phyloP scores from a whole-genome alignment of 2,888 invertebrate genomes.

The Chromoteleia sp. region DNA sequence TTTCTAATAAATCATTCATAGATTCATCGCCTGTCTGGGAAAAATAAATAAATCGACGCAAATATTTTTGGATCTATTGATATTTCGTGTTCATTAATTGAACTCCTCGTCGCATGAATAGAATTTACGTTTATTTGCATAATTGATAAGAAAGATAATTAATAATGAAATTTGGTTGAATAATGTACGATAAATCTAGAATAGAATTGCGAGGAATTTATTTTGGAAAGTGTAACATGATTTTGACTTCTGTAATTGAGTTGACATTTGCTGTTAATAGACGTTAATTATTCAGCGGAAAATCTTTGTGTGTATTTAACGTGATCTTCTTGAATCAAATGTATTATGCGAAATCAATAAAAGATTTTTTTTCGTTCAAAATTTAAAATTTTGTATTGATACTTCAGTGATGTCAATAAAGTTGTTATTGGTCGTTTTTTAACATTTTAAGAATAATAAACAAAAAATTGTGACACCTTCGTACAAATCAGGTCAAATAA shows the following conservation, averaged over 20 bases:
- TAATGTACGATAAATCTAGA: constrained; percentile 3
- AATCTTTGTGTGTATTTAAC: constrained; percentile 33
- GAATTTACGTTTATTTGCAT: constrained; percentile 3
- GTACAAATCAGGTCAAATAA: too few species aligned
- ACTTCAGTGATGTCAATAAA: too few species aligned
- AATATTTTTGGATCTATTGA: constrained; percentile 41
- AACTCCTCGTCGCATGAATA: constrained; percentile 9
- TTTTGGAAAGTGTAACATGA: background rate
- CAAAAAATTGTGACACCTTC: too few species aligned
- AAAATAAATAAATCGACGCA: constrained; percentile 13
- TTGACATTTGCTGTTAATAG: constrained; percentile 9
- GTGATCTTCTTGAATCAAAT: constrained; percentile 25
- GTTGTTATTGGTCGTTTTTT: too few species aligned
- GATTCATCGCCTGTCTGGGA: constrained; percentile 19
- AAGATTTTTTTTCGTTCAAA: constrained; percentile 12
- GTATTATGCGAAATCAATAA: constrained; percentile 40
- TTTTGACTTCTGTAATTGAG: background rate
- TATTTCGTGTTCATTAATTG: constrained; percentile 11
- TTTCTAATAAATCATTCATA: constrained; percentile 8
- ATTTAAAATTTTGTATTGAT: background rate
- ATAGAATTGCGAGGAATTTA: background rate
- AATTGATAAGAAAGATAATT: background rate
- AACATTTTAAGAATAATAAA: too few species aligned
- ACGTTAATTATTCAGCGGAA: constrained; percentile 21
- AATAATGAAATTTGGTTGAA: background rate